Evolutionary conservation across 1,140 invertebrate genomes (phyloP), one percentile per base, ranked within the genome.

Genomic region (Sitobion miscanthi): DNA sequence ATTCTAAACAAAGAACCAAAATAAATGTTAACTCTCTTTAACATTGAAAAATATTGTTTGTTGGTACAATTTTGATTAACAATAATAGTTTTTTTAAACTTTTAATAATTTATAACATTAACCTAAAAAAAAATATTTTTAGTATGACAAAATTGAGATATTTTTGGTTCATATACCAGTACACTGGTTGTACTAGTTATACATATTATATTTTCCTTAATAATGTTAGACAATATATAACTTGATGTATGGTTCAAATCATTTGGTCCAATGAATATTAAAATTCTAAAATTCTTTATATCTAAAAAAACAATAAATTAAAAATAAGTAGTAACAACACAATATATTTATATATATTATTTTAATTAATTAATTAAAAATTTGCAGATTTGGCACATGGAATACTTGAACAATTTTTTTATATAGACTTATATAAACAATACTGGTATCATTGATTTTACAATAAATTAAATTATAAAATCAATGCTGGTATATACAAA

Each of bases 241-340:
- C 52, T 54, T 89, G 52, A 42, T 0, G 35, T 38, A 38, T 38
- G 9, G 21, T 89, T 54, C 21, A 89, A 89, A 57, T 89, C 35
- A 89, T 54, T 38, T 57, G n/a, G 35, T 89, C 35, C 35, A 30
- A 89, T 57, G 86, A 89, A 89, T 17, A 89, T 57, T 35, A 88
- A n/a, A 88, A 52, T 88, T 52, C 49, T 89, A 89, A 89, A 89
- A 89, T 89, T 57, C 52, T 89, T 89, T 89, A 9, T 89, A 89
- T 89, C 87, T 89, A 89, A 57, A 89, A 47, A 89, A 89, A 88
- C 47, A 88, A 88, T 87, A 35, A 52, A 52, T 89, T 30, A n/a
- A 23, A 89, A 52, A 47, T 85, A 88, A 52, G 20, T 54, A 89
- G 25, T 35, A 35, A 52, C 54, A 52, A 54, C 35, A 89, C 9